Conservation (phyloP, 2,113 vertebrate genomes). For the Crotalus horridus region DNA sequence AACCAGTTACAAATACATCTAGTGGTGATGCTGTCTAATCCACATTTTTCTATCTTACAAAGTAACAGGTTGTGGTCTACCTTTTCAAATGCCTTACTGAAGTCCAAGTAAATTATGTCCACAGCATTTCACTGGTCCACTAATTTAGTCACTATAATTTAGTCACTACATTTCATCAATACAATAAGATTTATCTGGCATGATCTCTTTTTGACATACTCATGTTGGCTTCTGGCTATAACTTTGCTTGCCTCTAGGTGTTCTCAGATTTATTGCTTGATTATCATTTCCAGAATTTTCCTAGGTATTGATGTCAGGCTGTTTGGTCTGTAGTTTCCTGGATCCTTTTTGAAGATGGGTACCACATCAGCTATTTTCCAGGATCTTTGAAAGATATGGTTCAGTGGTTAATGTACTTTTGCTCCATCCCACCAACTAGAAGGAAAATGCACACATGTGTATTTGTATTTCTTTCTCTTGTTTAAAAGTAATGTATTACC, state of each 20-base stretch:
- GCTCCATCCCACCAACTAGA: background rate
- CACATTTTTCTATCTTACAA: no score
- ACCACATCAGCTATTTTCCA: background rate
- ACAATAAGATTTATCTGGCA: background rate
- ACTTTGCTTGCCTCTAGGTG: background rate
- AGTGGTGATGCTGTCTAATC: no score
- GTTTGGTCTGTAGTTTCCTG: background rate
- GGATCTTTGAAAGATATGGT: background rate
- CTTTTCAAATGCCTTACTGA: background rate
- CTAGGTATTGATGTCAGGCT: no score
- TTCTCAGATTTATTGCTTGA: no score
- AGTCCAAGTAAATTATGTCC: background rate
- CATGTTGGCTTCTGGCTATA: background rate
- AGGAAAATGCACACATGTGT: background rate
- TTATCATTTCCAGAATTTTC: no score
- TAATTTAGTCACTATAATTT: background rate
- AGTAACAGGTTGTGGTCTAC: no score
- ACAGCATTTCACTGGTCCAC: background rate
- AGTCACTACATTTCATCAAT: background rate
- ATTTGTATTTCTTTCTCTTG: background rate
- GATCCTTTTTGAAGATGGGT: background rate
- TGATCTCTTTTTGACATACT: background rate
- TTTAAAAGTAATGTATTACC: background rate
- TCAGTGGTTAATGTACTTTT: background rate
- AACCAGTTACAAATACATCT: no score